These are phyloP conservation scores for Lophotriccus pileatus DNA, from an alignment of 2,797 vertebrate species.

Conservation along the genomic window DNA sequence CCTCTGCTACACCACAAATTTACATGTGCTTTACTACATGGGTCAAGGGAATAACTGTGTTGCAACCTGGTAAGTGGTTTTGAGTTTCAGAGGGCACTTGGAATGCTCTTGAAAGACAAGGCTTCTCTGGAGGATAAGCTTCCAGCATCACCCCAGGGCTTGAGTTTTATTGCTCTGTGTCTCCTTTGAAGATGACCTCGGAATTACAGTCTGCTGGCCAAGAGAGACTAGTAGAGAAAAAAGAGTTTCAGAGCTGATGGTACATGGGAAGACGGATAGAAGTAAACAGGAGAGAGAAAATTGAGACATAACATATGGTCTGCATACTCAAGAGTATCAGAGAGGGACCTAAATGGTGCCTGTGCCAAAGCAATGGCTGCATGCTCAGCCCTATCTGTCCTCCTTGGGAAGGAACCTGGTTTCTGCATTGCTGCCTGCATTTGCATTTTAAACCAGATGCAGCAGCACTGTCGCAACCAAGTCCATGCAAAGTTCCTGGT, in stretches of 20 bases:
- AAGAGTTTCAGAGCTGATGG: background rate
- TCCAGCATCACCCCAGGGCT: background rate
- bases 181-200: background rate
- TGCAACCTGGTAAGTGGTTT: background rate
- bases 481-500: accelerated
- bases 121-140: background rate
- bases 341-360: background rate
- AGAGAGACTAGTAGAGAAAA: background rate
- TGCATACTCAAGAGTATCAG: background rate
- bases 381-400: background rate
- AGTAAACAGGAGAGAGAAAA: background rate
- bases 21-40: background rate
- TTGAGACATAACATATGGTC: background rate
- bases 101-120: background rate
- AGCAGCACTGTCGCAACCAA: background rate
- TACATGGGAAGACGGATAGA: background rate
- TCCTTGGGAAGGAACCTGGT: background rate
- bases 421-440: background rate
- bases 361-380: background rate
- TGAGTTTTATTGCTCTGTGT: background rate
- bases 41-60: background rate
- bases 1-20: background rate
- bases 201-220: background rate
- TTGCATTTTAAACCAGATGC: background rate
- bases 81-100: background rate